Evolutionary conservation across 2,113 vertebrate genomes (phyloP), one percentile per base, ranked within the genome.

Genomic region (Sphyrna mokarran): DNA sequence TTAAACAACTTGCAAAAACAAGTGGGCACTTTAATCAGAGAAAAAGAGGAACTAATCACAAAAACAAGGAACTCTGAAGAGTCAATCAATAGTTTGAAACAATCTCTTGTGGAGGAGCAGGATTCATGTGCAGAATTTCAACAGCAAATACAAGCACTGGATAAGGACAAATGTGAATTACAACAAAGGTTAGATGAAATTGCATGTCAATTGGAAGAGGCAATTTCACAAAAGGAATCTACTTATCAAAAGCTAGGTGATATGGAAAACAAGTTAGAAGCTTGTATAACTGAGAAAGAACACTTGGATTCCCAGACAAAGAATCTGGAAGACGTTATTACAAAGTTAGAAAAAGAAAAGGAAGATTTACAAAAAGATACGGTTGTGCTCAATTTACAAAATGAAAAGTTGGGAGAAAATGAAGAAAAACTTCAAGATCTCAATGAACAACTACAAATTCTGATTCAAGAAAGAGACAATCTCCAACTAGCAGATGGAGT

Each of bases 281-380:
- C 97, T 95, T 87, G 97, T 96, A 97, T 97, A 95, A 96, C 96
- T 96, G 96, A 98, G 54, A 98, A 97, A 94, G 97, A 97, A 48
- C 95, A 95, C 0, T 96, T 98, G 16, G 97, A 97, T 9, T 97
- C 96, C 54, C 97, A 97, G 96, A 48, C 97, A 2, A 96, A 95
- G 85, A 93, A 63, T 94, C 97, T 98, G 85, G 18, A 0, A 90
- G 97, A 98, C 95, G 97, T 98, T 96, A 97, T 97, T 11, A 95
- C 95, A 72, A 97, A 97, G 96, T 96, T 98, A 4, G 96, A 83
- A 95, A 96, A 97, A 96, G 97, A 97, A 96, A 98, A 97, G 29
- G 96, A 96, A 0, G 40, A 96, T 40, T 94, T 96, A 87, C 95
- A 37, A 2, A 66, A 95, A 26, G 95, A 96, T n/a, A 72, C 95